Conservation (phyloP, 2,113 vertebrate genomes). For the Ameiurus melas region DNA sequence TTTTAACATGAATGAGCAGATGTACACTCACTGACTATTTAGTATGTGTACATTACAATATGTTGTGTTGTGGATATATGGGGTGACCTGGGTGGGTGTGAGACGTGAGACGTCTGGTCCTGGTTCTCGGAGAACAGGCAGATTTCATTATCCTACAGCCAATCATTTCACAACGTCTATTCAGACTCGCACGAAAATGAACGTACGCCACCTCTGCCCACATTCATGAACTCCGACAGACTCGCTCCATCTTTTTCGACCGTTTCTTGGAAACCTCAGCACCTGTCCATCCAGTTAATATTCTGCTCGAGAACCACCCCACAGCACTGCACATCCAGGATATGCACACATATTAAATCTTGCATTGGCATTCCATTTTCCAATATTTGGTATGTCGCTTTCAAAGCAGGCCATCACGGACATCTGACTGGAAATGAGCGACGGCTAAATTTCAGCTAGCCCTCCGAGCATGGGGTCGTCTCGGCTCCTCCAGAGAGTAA, state of each 20-base stretch:
- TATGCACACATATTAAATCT: background rate
- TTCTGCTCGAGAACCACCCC: background rate
- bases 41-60: background rate
- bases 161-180: background rate
- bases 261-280: background rate
- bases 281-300: background rate
- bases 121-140: background rate
- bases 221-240: background rate
- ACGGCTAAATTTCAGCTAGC: background rate
- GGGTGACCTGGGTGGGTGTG: background rate
- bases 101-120: background rate
- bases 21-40: background rate
- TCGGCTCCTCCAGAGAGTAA: no score
- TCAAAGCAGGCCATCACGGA: background rate
- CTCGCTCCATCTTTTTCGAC: background rate
- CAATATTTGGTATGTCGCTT: background rate
- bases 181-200: background rate
- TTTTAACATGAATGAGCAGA: no score
- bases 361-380: background rate
- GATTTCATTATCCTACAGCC: background rate
- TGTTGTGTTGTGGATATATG: background rate
- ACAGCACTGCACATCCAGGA: background rate
- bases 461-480: background rate
- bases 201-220: background rate
- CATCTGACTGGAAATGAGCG: background rate